phyloP scores from a whole-genome alignment of 2,888 invertebrate genomes.

The Polydrusus cervinus region DNA sequence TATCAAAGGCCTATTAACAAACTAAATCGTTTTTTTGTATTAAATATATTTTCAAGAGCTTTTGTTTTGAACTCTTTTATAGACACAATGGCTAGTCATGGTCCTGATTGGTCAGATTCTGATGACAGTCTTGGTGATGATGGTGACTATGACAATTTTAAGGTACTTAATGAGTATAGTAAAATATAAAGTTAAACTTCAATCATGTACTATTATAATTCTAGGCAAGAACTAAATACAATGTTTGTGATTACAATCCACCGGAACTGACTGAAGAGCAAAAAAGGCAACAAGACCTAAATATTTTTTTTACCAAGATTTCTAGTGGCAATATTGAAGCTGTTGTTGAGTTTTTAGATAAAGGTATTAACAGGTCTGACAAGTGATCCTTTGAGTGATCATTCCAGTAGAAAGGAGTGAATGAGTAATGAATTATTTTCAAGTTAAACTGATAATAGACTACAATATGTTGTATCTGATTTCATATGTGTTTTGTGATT shows the following conservation, averaged over 20 bases:
- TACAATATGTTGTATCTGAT: too few species aligned
- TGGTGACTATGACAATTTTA: constrained; percentile 51
- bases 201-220: background rate
- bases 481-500: too few species aligned
- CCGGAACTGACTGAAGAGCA: constrained; percentile 54
- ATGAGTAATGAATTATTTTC: too few species aligned
- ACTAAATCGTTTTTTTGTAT: too few species aligned
- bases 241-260: constrained; percentile 29
- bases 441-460: too few species aligned
- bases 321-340: constrained; percentile 53
- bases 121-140: constrained; percentile 57
- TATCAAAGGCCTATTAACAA: too few species aligned
- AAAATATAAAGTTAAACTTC: too few species aligned
- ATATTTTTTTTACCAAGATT: constrained; percentile 57
- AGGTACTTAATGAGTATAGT: constrained; percentile 18
- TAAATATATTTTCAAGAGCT: too few species aligned
- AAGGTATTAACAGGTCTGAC: constrained; percentile 62
- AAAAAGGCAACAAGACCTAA: constrained; percentile 47
- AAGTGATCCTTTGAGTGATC: too few species aligned
- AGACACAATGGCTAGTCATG: constrained; percentile 36
- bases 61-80: background rate
- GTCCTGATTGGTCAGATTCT: constrained; percentile 56
- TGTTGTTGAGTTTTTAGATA: constrained; percentile 62
- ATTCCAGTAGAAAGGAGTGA: too few species aligned
- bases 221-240: constrained; percentile 48